These are phyloP conservation scores for Napeogenes inachia DNA, from an alignment of 2,888 invertebrate genomes.

Conservation along the genomic window DNA sequence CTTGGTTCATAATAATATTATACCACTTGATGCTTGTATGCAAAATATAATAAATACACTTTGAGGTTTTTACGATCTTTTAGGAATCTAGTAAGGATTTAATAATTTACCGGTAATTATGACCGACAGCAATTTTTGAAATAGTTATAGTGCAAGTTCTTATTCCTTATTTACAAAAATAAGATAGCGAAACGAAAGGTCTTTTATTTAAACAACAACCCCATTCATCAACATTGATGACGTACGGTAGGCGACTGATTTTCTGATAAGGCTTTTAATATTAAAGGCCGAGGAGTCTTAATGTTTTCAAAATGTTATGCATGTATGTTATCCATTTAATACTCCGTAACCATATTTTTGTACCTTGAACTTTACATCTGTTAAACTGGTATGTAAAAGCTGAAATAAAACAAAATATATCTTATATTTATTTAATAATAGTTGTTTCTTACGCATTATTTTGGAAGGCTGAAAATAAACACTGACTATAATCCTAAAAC, in stretches of 20 bases:
- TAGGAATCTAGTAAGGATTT: constrained; percentile 40
- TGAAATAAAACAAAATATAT: background rate
- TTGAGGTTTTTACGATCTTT: constrained; percentile 28
- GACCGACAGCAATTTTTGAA: no score
- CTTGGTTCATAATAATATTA: background rate
- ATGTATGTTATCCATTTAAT: background rate
- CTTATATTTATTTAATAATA: background rate
- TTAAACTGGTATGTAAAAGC: background rate
- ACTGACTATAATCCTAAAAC: background rate
- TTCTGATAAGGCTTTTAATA: background rate
- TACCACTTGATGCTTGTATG: background rate
- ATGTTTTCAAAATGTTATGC: background rate
- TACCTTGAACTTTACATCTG: no score
- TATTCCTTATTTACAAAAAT: constrained; percentile 43
- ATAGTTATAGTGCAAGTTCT: no score
- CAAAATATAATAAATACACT: background rate
- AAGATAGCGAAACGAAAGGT: constrained; percentile 44
- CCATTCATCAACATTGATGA: constrained; percentile 6
- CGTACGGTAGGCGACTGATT: background rate
- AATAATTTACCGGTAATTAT: no score
- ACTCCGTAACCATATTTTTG: background rate
- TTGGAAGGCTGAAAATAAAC: background rate
- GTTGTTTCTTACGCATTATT: no score
- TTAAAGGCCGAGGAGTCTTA: background rate
- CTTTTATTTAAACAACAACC: constrained; percentile 43